Conservation (phyloP, 2,888 invertebrate genomes). For the Yponomeuta cagnagella region DNA sequence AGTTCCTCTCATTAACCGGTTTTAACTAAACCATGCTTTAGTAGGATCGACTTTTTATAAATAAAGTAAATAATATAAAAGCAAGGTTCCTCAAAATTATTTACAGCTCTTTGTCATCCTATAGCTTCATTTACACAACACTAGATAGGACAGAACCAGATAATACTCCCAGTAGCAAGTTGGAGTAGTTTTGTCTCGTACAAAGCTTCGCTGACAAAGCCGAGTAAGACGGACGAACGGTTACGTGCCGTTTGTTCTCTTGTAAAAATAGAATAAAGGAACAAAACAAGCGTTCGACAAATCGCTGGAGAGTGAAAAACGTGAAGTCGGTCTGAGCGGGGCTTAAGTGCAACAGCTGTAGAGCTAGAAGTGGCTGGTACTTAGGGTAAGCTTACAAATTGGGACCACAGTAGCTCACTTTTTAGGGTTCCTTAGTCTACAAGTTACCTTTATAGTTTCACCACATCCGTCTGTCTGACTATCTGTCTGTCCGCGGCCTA, state of each 20-base stretch:
- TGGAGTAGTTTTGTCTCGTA: slow-evolving; percentile 22
- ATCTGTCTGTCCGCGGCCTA: no score
- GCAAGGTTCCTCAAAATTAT: background rate
- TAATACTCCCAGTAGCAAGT: slow-evolving; percentile 22
- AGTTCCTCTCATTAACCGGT: no score
- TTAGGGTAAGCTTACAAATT: no score
- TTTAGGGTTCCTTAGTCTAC: no score
- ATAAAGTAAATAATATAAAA: background rate
- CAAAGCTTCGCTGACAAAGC: slow-evolving; percentile 25
- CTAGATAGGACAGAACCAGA: slow-evolving; percentile 17
- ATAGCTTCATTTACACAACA: background rate
- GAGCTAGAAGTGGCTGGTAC: background rate
- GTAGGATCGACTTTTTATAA: no score
- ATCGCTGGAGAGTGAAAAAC: slow-evolving; percentile 26
- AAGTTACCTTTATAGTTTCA: no score
- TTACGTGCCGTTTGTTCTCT: slow-evolving; percentile 23
- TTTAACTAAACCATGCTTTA: no score
- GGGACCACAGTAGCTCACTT: no score
- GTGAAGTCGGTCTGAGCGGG: slow-evolving; percentile 22
- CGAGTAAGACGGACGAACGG: slow-evolving; percentile 17
- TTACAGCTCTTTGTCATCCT: background rate
- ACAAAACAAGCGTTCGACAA: slow-evolving; percentile 19
- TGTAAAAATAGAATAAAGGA: slow-evolving; percentile 2
- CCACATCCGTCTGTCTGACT: no score
- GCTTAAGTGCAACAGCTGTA: slow-evolving; percentile 13